Conservation (phyloP, 2,797 vertebrate genomes). For the Clarias fuscus region DNA sequence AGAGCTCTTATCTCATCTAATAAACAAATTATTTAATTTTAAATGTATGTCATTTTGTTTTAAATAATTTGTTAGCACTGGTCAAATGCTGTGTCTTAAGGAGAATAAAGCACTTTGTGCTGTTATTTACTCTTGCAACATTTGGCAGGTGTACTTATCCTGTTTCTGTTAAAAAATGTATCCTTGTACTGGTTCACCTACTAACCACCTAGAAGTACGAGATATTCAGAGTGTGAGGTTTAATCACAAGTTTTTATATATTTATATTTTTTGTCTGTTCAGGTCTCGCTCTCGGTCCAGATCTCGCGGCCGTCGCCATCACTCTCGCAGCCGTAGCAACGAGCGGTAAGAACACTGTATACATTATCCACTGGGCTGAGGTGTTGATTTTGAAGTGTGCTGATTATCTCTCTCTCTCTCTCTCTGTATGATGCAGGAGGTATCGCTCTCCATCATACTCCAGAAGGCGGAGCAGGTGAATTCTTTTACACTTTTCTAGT, state of each 20-base stretch:
- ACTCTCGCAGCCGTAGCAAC: conserved; percentile 76
- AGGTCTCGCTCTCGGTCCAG: conserved; percentile 77
- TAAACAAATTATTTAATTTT: too few relatives aligned
- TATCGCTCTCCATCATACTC: conserved; percentile 78
- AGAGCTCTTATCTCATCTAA: neutral
- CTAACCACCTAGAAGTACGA: too few relatives aligned
- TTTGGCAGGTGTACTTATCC: too few relatives aligned
- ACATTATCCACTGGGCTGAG: neutral
- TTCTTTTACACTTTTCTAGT: neutral
- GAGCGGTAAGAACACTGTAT: conserved; percentile 65
- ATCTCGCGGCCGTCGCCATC: conserved; percentile 74
- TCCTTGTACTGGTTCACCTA: too few relatives aligned
- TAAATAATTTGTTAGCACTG: neutral
- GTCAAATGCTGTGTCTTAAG: too few relatives aligned
- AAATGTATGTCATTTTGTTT: neutral
- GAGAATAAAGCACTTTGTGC: neutral
- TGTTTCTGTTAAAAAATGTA: too few relatives aligned
- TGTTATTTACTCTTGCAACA: neutral
- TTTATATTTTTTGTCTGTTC: conserved; percentile 47
- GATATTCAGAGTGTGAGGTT: neutral
- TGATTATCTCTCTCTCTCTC: neutral
- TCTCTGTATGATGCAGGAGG: conserved; percentile 62
- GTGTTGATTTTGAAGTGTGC: neutral
- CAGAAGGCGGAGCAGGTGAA: conserved; percentile 78
- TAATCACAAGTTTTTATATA: neutral